These are phyloP conservation scores for Drosophila dunni DNA, from an alignment of 1,140 invertebrate species.

Conservation along the genomic window DNA sequence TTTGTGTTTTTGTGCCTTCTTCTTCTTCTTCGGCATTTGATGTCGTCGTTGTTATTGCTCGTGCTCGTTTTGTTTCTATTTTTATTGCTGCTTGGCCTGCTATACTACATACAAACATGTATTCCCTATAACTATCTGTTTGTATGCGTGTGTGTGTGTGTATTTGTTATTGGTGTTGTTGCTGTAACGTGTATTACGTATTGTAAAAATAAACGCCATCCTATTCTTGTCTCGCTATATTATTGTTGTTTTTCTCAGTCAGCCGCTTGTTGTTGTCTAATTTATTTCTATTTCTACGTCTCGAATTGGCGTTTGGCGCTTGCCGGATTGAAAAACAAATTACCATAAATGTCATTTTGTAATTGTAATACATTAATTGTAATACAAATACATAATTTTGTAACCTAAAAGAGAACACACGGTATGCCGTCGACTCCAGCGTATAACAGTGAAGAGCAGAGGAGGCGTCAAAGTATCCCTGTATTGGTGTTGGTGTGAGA, in stretches of 20 bases:
- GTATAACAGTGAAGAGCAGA: constrained; percentile 1
- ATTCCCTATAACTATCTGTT: neutral
- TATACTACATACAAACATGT: constrained; percentile 22
- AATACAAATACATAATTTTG: constrained; percentile 49
- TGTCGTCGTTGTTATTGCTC: constrained; percentile 53
- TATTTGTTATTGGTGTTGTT: constrained; percentile 42
- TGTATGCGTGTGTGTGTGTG: neutral
- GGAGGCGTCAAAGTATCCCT: constrained; percentile 11
- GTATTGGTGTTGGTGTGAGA: neutral
- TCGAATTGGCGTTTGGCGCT: constrained; percentile 23
- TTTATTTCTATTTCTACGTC: constrained; percentile 71
- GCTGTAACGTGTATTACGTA: constrained; percentile 64
- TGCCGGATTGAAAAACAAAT: constrained; percentile 69
- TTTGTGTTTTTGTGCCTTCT: constrained; percentile 18
- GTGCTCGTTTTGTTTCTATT: constrained; percentile 50
- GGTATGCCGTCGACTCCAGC: neutral
- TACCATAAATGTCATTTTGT: constrained; percentile 71
- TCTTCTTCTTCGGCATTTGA: constrained; percentile 39
- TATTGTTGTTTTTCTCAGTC: constrained; percentile 43
- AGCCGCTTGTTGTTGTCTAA: constrained; percentile 60
- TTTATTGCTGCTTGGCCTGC: constrained; percentile 54
- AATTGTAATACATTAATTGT: constrained; percentile 57
- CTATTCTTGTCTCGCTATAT: constrained; percentile 33
- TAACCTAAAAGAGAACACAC: neutral
- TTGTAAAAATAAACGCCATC: constrained; percentile 58